Evolutionary conservation across 2,797 vertebrate genomes (phyloP).

Genomic region (Cyclura pinguis): DNA sequence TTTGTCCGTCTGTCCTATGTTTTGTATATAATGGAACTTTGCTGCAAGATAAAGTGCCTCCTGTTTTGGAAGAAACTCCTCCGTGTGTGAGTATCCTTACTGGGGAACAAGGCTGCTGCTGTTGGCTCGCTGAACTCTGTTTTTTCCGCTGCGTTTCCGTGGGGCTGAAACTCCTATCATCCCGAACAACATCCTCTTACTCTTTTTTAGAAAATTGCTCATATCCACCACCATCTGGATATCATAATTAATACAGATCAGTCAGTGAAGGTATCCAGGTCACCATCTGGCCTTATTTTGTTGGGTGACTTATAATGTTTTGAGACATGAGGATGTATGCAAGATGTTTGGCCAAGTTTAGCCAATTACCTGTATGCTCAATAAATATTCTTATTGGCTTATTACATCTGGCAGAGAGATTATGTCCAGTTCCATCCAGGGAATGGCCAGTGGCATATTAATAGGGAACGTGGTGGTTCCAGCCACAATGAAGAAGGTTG

Average conservation of each 20-base stretch:
- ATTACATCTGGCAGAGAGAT: not conserved
- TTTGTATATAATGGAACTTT: too few relatives aligned
- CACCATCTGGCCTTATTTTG: not conserved
- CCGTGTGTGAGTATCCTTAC: too few relatives aligned
- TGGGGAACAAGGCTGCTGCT: too few relatives aligned
- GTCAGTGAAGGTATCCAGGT: not conserved
- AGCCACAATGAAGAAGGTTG: not conserved
- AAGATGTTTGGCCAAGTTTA: not conserved
- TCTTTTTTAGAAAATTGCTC: slow-evolving; percentile 9
- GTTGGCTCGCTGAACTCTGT: too few relatives aligned
- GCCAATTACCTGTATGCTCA: not conserved
- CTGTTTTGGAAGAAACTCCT: too few relatives aligned
- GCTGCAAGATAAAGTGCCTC: too few relatives aligned
- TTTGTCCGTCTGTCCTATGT: too few relatives aligned
- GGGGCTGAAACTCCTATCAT: too few relatives aligned
- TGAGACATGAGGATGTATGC: not conserved
- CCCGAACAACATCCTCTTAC: not conserved
- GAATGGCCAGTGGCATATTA: not conserved
- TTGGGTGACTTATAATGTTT: not conserved
- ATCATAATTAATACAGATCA: not conserved
- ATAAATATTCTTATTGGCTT: not conserved
- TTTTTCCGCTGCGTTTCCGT: too few relatives aligned
- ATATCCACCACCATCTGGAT: not conserved
- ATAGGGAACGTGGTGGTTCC: not conserved
- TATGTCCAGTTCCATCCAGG: not conserved